These are phyloP conservation scores for Cyrtorhinus lividipennis DNA, from an alignment of 1,140 invertebrate genomes.

Conservation along the genomic window DNA sequence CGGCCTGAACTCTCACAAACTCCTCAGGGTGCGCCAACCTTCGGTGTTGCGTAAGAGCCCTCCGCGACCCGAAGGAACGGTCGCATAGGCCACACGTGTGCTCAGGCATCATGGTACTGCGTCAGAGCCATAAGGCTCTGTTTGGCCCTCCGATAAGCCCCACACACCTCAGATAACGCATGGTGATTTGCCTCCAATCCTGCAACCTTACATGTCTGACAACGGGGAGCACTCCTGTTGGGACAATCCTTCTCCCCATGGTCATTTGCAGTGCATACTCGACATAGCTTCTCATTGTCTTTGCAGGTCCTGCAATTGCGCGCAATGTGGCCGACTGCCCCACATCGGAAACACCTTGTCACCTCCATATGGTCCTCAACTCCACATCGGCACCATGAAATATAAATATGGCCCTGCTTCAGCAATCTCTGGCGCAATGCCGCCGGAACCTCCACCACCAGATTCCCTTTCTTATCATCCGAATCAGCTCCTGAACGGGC, in stretches of 20 bases:
- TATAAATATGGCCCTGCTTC: too few species aligned
- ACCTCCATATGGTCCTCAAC: not conserved
- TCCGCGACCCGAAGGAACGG: not conserved
- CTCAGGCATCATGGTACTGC: not conserved
- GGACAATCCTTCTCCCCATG: not conserved
- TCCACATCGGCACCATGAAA: not conserved
- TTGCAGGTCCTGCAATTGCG: not conserved
- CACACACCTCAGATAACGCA: not conserved
- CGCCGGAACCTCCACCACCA: too few species aligned
- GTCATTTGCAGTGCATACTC: not conserved
- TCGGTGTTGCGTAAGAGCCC: not conserved
- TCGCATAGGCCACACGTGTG: not conserved
- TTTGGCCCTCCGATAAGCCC: not conserved
- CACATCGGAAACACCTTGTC: not conserved
- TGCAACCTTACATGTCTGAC: not conserved
- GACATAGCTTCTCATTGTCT: not conserved
- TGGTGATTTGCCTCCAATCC: not conserved
- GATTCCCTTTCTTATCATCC: too few species aligned
- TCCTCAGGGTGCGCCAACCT: not conserved
- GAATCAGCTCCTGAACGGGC: too few species aligned
- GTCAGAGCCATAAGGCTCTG: not conserved
- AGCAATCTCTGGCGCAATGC: too few species aligned
- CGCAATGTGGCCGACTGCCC: not conserved
- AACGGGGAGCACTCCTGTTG: not conserved
- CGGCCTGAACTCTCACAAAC: not conserved